A percentile compares a stretch with the other conserved stretches of the same genome.
phyloP scores from a whole-genome alignment of 1,140 invertebrate genomes.

The Sarcophaga bullata region DNA sequence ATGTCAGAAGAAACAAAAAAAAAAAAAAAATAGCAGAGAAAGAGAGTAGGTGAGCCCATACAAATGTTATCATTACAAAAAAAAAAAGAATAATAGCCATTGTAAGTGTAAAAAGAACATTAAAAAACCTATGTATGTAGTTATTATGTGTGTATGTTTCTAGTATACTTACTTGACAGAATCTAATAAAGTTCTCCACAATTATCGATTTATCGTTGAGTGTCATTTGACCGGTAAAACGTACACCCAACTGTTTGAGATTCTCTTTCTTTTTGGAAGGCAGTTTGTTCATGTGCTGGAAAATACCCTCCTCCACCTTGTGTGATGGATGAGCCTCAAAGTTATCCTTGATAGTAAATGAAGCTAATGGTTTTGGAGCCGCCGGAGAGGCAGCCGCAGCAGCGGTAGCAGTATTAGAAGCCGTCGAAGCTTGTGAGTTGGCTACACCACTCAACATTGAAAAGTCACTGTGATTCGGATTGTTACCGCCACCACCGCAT shows the following conservation, averaged over 20 bases:
- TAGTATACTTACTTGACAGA: conserved; percentile 54
- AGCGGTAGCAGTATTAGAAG: background rate
- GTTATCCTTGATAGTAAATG: conserved; percentile 63
- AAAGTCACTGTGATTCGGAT: conserved; percentile 58
- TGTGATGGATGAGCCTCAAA: conserved; percentile 64
- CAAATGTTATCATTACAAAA: background rate
- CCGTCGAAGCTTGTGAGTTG: background rate
- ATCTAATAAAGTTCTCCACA: conserved; percentile 63
- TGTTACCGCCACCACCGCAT: conserved; percentile 48
- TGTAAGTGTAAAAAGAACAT: conserved; percentile 42
- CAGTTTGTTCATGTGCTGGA: conserved; percentile 64
- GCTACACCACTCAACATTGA: conserved; percentile 37
- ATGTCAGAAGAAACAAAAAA: background rate
- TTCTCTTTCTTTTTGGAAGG: conserved; percentile 64
- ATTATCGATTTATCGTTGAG: conserved; percentile 64
- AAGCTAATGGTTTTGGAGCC: conserved; percentile 47
- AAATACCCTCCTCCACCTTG: conserved; percentile 64
- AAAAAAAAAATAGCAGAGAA: background rate
- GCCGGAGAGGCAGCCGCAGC: background rate
- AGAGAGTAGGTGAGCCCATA: background rate
- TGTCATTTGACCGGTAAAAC: conserved; percentile 65
- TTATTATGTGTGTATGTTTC: conserved; percentile 14
- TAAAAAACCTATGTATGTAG: conserved; percentile 27
- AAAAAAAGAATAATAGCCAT: background rate
- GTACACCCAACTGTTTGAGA: conserved; percentile 61